Evolutionary conservation across 2,888 invertebrate species (phyloP), one percentile per base, ranked within the genome.

Genomic region (Cacoxenus indagator): DNA sequence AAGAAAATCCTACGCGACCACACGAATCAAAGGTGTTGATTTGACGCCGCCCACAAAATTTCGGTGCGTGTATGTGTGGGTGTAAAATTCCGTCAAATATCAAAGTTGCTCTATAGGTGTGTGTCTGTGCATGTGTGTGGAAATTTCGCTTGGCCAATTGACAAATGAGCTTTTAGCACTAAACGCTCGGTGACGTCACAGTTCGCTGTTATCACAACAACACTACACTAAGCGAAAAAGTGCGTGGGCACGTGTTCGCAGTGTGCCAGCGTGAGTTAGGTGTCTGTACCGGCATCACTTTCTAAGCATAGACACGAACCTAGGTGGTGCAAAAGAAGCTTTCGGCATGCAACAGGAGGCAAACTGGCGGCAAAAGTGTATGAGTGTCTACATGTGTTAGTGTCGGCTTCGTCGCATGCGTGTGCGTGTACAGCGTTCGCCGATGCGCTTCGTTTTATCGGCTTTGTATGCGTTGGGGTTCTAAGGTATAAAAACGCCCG

Each of bases 11-110:
- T 51, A 19, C 0, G n/a, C 45, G n/a, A 0, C 11, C 43, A 43
- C 43, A 43, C n/a, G 2, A 2, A 3, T 17, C 22, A 9, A 9
- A 22, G 22, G 24, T 51, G 11, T 51, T 19, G 22, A 6, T 22
- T 22, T 82, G 70, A 82, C 79, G 65, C 83, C 83, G 83, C 82
- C 79, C 69, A 76, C 80, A 45, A 65, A 70, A 62, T n/a, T n/a
- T n/a, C n/a, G 26, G 24, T 68, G 64, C 75, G 78, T 78, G 83
- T 79, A 73, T 77, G 77, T 72, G 72, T 51, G 1, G 8, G 48
- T 17, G 8, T 17, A 48, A 17, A 43, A 43, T n/a, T 43, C 11
- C 45, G n/a, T n/a, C 45, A n/a, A 43, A 11, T n/a, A 43, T n/a
- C 11, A 43, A n/a, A 43, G n/a, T 43, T n/a, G n/a, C 11, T n/a